These are phyloP conservation scores for Hippoglossus hippoglossus DNA, from an alignment of 2,797 vertebrate genomes.

Conservation along the genomic window DNA sequence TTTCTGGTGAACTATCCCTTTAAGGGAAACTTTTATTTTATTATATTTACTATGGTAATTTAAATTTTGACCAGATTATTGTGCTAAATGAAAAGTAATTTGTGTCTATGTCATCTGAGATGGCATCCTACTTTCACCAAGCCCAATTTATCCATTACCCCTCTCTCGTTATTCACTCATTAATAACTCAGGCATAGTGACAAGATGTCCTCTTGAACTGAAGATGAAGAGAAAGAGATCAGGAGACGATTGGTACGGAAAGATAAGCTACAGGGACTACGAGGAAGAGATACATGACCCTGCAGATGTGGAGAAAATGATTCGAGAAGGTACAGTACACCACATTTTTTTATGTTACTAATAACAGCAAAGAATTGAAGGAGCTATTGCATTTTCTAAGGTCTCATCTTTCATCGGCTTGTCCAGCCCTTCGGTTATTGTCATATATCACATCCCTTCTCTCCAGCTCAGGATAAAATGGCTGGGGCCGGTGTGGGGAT, in stretches of 20 bases:
- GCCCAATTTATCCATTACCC: neutral
- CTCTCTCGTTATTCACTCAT: neutral
- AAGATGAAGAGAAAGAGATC: constrained; percentile 79
- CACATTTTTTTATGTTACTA: neutral
- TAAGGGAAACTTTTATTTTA: no score
- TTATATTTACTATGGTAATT: no score
- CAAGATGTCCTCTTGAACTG: constrained; percentile 84
- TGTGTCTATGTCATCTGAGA: neutral
- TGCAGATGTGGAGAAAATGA: constrained; percentile 59
- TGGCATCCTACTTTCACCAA: neutral
- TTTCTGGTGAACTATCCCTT: no score
- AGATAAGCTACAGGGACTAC: constrained; percentile 67
- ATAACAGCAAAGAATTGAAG: neutral
- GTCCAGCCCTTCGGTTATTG: neutral
- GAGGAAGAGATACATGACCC: constrained; percentile 48
- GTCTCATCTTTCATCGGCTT: neutral
- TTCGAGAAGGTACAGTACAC: constrained; percentile 54
- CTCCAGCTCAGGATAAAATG: constrained; percentile 80
- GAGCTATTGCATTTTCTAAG: neutral
- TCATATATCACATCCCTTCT: neutral
- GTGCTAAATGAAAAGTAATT: no score
- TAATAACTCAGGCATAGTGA: constrained; percentile 79
- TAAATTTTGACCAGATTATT: no score
- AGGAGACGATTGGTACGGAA: constrained; percentile 74
- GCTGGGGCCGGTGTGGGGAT: constrained; percentile 82